Evolutionary conservation across 2,888 invertebrate species (phyloP).

Genomic region (Thereva unica): DNA sequence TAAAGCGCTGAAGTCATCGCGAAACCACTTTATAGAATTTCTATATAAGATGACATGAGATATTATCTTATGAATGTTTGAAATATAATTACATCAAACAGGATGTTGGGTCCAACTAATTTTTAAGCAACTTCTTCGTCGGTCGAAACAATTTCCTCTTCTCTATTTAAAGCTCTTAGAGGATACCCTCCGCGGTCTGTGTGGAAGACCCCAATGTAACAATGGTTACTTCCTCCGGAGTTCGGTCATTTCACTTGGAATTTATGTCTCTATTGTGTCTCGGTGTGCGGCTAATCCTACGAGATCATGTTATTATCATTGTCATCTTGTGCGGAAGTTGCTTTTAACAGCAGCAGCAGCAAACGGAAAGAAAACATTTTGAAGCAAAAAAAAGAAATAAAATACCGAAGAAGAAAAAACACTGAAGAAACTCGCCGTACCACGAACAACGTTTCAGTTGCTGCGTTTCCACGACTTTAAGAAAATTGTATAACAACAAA

Average conservation of each 20-base stretch:
- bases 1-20: too few species aligned
- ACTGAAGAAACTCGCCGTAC: too few species aligned
- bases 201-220: slow-evolving; percentile 24
- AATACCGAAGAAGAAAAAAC: slow-evolving; percentile 16
- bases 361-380: slow-evolving; percentile 11
- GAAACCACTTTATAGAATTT: too few species aligned
- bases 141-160: slow-evolving; percentile 18
- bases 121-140: background rate
- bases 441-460: too few species aligned
- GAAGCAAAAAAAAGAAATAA: slow-evolving; percentile 4
- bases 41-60: too few species aligned
- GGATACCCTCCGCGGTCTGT: too few species aligned
- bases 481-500: too few species aligned
- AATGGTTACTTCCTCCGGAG: slow-evolving; percentile 24
- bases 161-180: background rate
- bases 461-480: too few species aligned
- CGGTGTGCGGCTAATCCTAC: slow-evolving; percentile 6
- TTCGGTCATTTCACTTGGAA: slow-evolving; percentile 32
- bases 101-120: slow-evolving; percentile 29
- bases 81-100: slow-evolving; percentile 21
- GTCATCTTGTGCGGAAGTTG: slow-evolving; percentile 32
- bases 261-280: slow-evolving; percentile 27
- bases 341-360: slow-evolving; percentile 18
- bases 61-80: background rate
- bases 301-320: slow-evolving; percentile 16